These are phyloP conservation scores for Phylloscopus trochilus DNA, from an alignment of 2,113 vertebrate genomes.

Conservation along the genomic window DNA sequence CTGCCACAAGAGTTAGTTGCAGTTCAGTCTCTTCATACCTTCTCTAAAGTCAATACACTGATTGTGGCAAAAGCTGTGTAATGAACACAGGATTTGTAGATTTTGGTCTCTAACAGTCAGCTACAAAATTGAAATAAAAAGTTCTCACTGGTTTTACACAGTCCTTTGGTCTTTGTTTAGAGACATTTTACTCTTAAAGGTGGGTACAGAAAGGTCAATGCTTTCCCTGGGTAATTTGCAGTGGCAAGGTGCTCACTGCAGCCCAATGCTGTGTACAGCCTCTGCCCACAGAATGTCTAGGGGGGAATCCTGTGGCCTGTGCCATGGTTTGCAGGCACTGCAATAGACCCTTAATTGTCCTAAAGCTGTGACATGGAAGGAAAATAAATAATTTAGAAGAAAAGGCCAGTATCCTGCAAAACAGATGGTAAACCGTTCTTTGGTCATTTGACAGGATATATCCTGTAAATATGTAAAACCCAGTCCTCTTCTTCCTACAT, in stretches of 20 bases:
- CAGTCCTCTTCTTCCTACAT: background rate
- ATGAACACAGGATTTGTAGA: background rate
- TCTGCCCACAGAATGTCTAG: background rate
- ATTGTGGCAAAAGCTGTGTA: background rate
- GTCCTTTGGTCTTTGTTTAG: background rate
- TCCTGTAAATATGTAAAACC: background rate
- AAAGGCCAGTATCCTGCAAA: background rate
- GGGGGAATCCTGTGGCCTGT: background rate
- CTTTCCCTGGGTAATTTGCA: background rate
- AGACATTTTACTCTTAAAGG: background rate
- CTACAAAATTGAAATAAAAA: background rate
- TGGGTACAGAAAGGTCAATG: background rate
- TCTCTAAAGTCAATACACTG: background rate
- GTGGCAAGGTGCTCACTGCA: background rate
- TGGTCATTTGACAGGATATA: background rate
- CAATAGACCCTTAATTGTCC: background rate
- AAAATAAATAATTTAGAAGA: slow-evolving; percentile 31
- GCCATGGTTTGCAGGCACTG: background rate
- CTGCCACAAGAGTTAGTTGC: background rate
- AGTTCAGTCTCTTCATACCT: background rate
- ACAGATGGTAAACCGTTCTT: background rate
- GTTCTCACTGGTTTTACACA: background rate
- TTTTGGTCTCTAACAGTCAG: background rate
- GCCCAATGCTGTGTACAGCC: background rate
- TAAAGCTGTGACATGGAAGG: background rate